Percentiles rank a stretch among this genome's conserved stretches.
These are phyloP conservation scores for Dasypolia templi DNA, from an alignment of 2,888 invertebrate genomes.

Conservation along the genomic window DNA sequence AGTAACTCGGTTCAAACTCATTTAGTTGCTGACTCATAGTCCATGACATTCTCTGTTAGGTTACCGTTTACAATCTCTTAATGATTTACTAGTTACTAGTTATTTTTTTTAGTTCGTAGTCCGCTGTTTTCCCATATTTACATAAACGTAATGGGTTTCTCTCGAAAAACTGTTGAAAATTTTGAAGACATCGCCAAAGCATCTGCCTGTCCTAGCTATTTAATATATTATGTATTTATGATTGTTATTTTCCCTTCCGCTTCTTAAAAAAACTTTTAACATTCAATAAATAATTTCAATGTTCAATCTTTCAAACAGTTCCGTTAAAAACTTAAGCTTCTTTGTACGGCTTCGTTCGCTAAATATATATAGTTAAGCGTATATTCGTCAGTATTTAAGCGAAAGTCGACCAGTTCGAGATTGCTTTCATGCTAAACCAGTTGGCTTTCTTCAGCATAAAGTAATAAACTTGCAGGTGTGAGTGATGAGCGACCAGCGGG, in stretches of 20 bases:
- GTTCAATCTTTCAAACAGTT: slow-evolving; percentile 13
- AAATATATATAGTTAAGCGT: slow-evolving; percentile 44
- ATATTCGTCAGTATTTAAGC: slow-evolving; percentile 68
- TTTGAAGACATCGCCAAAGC: not conserved
- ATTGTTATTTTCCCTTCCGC: too few species aligned
- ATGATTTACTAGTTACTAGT: slow-evolving; percentile 5
- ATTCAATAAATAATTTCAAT: not conserved
- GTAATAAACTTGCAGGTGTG: slow-evolving; percentile 68
- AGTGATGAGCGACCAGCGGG: slow-evolving; percentile 51
- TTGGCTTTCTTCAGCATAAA: slow-evolving; percentile 85
- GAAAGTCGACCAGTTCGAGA: slow-evolving; percentile 75
- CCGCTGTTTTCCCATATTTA: not conserved
- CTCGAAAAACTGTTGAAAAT: not conserved
- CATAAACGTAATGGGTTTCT: not conserved
- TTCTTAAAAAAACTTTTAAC: not conserved
- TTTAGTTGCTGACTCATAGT: slow-evolving; percentile 13
- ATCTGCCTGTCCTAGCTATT: not conserved
- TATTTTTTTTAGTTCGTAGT: not conserved
- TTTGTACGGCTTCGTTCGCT: not conserved
- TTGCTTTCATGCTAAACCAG: slow-evolving; percentile 81
- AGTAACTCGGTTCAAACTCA: slow-evolving; percentile 1
- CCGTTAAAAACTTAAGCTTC: not conserved
- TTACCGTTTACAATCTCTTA: slow-evolving; percentile 35
- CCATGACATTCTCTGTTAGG: slow-evolving; percentile 49
- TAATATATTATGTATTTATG: not conserved